Percentiles rank a stretch among this genome's conserved stretches.
phyloP scores from a whole-genome alignment of 2,888 invertebrate genomes.

The Drosophila monieri region DNA sequence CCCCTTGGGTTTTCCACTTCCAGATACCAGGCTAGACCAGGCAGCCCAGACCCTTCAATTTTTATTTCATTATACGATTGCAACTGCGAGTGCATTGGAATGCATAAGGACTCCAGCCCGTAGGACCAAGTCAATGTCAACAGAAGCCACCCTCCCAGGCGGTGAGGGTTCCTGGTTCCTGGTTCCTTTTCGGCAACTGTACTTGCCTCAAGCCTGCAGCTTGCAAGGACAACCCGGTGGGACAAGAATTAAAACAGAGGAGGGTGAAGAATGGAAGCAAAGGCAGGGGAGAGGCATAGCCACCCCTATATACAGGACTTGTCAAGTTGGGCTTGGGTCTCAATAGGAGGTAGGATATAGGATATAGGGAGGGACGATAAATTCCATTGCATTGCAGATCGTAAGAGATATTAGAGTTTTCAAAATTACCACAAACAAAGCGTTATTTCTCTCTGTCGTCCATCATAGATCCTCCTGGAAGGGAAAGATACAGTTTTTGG shows the following conservation, averaged over 20 bases:
- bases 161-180: constrained; percentile 13
- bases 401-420: constrained; percentile 24
- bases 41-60: constrained; percentile 16
- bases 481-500: constrained; percentile 28
- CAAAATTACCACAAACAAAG: constrained; percentile 82
- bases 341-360: not conserved
- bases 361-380: constrained; percentile 9
- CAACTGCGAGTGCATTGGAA: constrained; percentile 71
- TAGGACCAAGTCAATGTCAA: constrained; percentile 73
- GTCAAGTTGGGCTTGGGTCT: constrained; percentile 54
- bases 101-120: constrained; percentile 56
- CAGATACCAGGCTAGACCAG: constrained; percentile 1
- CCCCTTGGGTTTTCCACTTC: constrained; percentile 44
- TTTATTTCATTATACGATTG: constrained; percentile 13
- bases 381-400: constrained; percentile 51
- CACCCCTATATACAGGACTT: constrained; percentile 68
- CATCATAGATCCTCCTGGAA: constrained; percentile 83
- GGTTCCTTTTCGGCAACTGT: constrained; percentile 51
- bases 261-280: constrained; percentile 7
- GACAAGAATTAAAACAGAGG: constrained; percentile 11
- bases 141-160: constrained; percentile 56
- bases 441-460: constrained; percentile 82
- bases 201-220: constrained; percentile 62
- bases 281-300: constrained; percentile 39
- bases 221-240: constrained; percentile 59